phyloP scores from a whole-genome alignment of 2,888 invertebrate species.

The Slavum lentiscoides region DNA sequence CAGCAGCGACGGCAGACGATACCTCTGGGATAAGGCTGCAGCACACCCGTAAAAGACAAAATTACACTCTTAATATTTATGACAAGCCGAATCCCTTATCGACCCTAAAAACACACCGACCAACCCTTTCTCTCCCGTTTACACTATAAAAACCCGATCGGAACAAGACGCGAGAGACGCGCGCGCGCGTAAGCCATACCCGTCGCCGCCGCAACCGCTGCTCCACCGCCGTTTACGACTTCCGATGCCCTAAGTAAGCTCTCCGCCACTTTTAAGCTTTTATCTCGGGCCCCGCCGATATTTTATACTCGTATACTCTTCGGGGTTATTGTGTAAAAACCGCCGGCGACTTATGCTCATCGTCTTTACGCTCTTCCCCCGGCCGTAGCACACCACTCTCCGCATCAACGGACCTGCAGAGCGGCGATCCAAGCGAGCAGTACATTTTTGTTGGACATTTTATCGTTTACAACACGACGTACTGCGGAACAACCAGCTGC shows the following conservation, averaged over 20 bases:
- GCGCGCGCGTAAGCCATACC: not conserved
- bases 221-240: slow-evolving; percentile 45
- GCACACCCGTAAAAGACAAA: slow-evolving; percentile 53
- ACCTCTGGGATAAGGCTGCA: slow-evolving; percentile 48
- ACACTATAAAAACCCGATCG: slow-evolving; percentile 53
- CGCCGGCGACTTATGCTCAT: slow-evolving; percentile 19
- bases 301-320: no score
- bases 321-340: slow-evolving; percentile 46
- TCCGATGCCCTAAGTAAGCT: slow-evolving; percentile 51
- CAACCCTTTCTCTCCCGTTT: slow-evolving; percentile 52
- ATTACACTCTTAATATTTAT: slow-evolving; percentile 54
- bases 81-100: slow-evolving; percentile 53
- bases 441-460: no score
- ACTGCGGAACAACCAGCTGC: no score
- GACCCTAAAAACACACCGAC: slow-evolving; percentile 52
- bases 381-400: no score
- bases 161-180: slow-evolving; percentile 12
- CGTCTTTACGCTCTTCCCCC: not conserved
- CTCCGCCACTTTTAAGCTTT: not conserved
- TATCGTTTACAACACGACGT: no score
- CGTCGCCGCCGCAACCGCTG: slow-evolving; percentile 25
- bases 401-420: no score
- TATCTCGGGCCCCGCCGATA: no score
- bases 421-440: no score
- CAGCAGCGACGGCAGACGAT: slow-evolving; percentile 25